These are phyloP conservation scores for Sus scrofa DNA, from an alignment of 2,113 vertebrate species.

Conservation along the genomic window DNA sequence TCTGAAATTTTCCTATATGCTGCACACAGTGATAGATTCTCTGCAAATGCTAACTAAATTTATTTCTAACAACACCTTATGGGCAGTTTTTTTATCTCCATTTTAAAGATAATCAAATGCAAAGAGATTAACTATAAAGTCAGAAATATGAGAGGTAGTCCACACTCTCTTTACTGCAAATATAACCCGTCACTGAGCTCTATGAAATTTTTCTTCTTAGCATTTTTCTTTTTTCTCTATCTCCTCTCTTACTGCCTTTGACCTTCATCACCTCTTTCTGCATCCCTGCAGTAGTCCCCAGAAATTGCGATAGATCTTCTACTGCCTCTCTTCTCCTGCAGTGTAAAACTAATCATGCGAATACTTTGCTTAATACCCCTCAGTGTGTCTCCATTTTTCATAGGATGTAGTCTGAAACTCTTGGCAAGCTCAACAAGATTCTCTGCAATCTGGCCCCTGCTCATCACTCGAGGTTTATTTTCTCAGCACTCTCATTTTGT, in stretches of 20 bases:
- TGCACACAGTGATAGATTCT: not conserved
- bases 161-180: not conserved
- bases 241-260: not conserved
- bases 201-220: not conserved
- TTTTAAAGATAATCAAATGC: slow-evolving; percentile 48
- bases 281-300: not conserved
- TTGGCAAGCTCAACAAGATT: not conserved
- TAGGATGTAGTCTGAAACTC: not conserved
- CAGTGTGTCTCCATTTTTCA: not conserved
- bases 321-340: not conserved
- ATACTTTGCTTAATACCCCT: not conserved
- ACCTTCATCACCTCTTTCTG: not conserved
- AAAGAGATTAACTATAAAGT: not conserved
- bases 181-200: not conserved
- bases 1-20: not conserved
- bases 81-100: not conserved
- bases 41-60: not conserved
- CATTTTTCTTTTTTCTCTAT: not conserved
- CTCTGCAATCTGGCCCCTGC: not conserved
- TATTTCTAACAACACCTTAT: not conserved
- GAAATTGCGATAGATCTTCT: not conserved
- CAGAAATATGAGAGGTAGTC: not conserved
- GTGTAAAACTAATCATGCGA: not conserved
- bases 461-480: slow-evolving; percentile 59
- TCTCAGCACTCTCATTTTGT: slow-evolving; percentile 12